Conservation (phyloP, 2,888 invertebrate species). For the Drosophila pseudotalamancana region DNA sequence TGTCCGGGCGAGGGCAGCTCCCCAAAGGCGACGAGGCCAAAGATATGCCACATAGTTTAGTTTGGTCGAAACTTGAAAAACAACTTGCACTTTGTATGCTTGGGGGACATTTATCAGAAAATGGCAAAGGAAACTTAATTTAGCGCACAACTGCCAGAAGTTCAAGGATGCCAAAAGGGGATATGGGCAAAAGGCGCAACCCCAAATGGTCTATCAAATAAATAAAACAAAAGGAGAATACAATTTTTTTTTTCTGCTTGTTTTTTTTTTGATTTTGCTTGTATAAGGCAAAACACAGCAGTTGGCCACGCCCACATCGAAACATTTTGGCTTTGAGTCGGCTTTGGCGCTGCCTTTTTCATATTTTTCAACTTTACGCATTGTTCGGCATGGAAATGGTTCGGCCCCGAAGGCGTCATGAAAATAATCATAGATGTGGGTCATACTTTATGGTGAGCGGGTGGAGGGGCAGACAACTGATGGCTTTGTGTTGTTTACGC, state of each 20-base stretch:
- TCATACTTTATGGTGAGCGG: slow-evolving; percentile 55
- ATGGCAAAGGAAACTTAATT: slow-evolving; percentile 73
- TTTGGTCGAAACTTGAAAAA: slow-evolving; percentile 70
- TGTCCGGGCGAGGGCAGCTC: slow-evolving; percentile 9
- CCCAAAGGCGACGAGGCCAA: slow-evolving; percentile 48
- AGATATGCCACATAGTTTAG: slow-evolving; percentile 74
- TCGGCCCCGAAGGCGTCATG: slow-evolving; percentile 74
- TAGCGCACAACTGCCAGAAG: slow-evolving; percentile 68
- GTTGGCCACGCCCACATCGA: slow-evolving; percentile 20
- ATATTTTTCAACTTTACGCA: slow-evolving; percentile 73
- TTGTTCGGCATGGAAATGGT: slow-evolving; percentile 48
- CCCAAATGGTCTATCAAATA: slow-evolving; percentile 76
- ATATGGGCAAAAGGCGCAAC: slow-evolving; percentile 54
- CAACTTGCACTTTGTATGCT: slow-evolving; percentile 79
- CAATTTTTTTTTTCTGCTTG: slow-evolving; percentile 5
- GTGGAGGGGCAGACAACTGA: slow-evolving; percentile 10
- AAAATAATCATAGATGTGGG: slow-evolving; percentile 81
- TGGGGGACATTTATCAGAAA: slow-evolving; percentile 77
- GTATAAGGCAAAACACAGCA: slow-evolving; percentile 25
- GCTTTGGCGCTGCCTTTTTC: slow-evolving; percentile 38
- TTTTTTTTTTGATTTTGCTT: slow-evolving; percentile 1
- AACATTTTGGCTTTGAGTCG: slow-evolving; percentile 27
- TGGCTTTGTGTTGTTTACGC: slow-evolving; percentile 54
- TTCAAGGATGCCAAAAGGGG: slow-evolving; percentile 70
- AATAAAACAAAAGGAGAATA: slow-evolving; percentile 52